Percentiles rank a stretch among this genome's conserved stretches.
phyloP scores from a whole-genome alignment of 2,888 invertebrate species.

The Amblyjoppa fuscipennis region DNA sequence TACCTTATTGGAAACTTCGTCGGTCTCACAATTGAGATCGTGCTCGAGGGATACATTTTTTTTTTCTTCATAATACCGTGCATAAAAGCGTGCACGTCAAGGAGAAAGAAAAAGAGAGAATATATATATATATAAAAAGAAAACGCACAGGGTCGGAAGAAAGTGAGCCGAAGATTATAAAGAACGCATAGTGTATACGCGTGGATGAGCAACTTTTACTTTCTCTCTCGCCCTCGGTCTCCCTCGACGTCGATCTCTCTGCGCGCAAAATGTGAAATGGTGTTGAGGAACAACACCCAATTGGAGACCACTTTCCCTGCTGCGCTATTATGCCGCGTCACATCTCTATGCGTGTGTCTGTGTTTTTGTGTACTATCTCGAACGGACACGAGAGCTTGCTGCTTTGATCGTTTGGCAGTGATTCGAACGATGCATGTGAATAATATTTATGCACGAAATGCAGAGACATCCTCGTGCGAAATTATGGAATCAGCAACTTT shows the following conservation, averaged over 20 bases:
- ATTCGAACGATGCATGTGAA: conserved; percentile 6
- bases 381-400: not conserved
- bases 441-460: not conserved
- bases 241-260: conserved; percentile 24
- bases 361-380: not conserved
- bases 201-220: conserved; percentile 78
- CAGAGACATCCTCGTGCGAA: not conserved
- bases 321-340: conserved; percentile 9
- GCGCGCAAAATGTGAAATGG: conserved; percentile 51
- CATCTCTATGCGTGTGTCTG: not conserved
- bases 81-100: not conserved
- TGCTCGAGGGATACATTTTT: not conserved
- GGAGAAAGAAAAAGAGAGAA: conserved; percentile 36
- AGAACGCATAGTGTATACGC: conserved; percentile 39
- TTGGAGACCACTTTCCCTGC: conserved; percentile 66
- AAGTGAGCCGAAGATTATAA: conserved; percentile 47
- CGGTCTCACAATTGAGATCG: not conserved
- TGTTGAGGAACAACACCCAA: conserved; percentile 50
- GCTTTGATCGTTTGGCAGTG: not conserved
- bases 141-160: conserved; percentile 38
- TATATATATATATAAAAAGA: not conserved
- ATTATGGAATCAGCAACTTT: not conserved
- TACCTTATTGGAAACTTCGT: conserved; percentile 19
- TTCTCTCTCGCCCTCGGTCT: conserved; percentile 74
- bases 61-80: not conserved